These are phyloP conservation scores for Cerceris rybyensis DNA, from an alignment of 2,888 invertebrate genomes.

Conservation along the genomic window DNA sequence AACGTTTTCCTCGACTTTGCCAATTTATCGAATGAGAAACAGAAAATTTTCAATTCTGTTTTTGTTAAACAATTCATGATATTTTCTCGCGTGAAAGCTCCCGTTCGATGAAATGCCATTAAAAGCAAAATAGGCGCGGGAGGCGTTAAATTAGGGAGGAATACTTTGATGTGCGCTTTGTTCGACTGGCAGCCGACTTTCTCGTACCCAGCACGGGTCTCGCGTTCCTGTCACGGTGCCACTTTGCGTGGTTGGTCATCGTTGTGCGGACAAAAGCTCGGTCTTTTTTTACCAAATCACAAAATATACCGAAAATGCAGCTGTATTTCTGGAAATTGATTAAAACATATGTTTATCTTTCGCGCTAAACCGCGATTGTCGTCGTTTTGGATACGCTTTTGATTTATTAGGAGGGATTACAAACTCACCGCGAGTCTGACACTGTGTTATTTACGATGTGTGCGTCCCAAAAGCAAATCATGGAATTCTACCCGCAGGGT, in stretches of 20 bases:
- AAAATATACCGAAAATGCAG: background rate
- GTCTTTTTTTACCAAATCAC: background rate
- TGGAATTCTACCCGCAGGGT: slow-evolving; percentile 20
- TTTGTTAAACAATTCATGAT: too few relatives aligned
- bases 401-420: slow-evolving; percentile 18
- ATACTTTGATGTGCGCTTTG: slow-evolving; percentile 58
- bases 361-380: background rate
- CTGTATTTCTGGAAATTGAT: background rate
- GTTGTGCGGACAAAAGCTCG: slow-evolving; percentile 26
- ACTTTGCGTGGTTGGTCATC: slow-evolving; percentile 41
- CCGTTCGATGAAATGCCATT: background rate
- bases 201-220: slow-evolving; percentile 59
- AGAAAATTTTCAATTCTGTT: background rate
- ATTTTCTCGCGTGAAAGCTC: too few relatives aligned
- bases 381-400: background rate
- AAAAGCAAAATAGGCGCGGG: slow-evolving; percentile 6
- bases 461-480: slow-evolving; percentile 10
- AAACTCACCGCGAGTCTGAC: background rate
- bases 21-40: slow-evolving; percentile 49
- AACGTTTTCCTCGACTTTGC: slow-evolving; percentile 1
- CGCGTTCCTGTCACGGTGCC: slow-evolving; percentile 54
- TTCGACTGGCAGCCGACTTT: slow-evolving; percentile 54
- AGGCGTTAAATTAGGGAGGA: slow-evolving; percentile 28
- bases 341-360: slow-evolving; percentile 17
- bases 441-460: slow-evolving; percentile 7